Evolutionary conservation across 2,888 invertebrate genomes (phyloP), one percentile per base, ranked within the genome.

Genomic region (Lucinisca nassula): DNA sequence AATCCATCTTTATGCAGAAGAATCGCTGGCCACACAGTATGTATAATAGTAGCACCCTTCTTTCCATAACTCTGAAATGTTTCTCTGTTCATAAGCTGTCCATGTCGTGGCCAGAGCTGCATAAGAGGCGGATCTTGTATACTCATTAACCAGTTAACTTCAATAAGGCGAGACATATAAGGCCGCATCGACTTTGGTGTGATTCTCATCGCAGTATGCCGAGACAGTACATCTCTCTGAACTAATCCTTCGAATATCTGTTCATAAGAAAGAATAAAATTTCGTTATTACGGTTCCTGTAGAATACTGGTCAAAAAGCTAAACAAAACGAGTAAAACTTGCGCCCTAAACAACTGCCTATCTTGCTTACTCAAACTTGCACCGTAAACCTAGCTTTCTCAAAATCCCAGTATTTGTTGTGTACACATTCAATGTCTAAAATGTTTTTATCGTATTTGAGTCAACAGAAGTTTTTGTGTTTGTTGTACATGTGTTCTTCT

Each of bases 61-160:
- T 87, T 87, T 12, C 73, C 75, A n/a, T 90, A 87, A 0, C 76
- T 12, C 45, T 70, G 51, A 85, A 90, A 90, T 79, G 73, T 76
- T 49, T 90, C 90, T 79, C 90, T 85, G 45, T 83, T 90, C 90
- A 90, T 87, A 17, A 90, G 49, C 51, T 90, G 90, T 30, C 90
- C 90, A n/a, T 78, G 72, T 17, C 90, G 76, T 35, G 83, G 85
- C 87, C 87, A 90, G 12, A 90, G 72, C 30, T 90, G 90, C 14
- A 67, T 55, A 35, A 90, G 38, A 4, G 85, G 87, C 3, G 90
- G 90, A 17, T 87, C 85, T 27, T 82, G 79, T 27, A 90, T 38
- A 49, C 78, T 78, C 90, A 90, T 90, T 24, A 76, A 61, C 90
- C 90, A 90, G 51, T 81, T 85, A 0, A 85, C 73, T 81, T 90